These are phyloP conservation scores for Epirrhoe tristata DNA, from an alignment of 2,888 invertebrate genomes.

Conservation along the genomic window DNA sequence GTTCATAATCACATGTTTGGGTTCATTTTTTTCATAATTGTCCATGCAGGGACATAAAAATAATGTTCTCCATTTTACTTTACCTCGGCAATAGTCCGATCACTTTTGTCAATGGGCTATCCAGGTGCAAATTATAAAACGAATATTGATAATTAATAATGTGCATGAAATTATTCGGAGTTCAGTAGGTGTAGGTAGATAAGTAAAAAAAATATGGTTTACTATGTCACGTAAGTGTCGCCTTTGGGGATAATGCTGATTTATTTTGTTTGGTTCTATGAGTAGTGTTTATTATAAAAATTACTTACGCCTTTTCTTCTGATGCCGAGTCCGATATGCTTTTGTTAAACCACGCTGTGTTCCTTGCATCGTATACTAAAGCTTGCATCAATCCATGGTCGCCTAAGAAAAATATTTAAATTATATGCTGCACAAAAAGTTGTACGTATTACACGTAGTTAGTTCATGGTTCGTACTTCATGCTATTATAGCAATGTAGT, in stretches of 20 bases:
- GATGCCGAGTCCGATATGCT: slow-evolving; percentile 90
- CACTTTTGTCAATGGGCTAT: slow-evolving; percentile 95
- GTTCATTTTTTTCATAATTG: neutral
- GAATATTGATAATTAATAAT: slow-evolving; percentile 52
- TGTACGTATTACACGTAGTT: no score
- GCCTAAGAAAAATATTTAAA: slow-evolving; percentile 78
- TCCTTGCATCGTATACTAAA: slow-evolving; percentile 94
- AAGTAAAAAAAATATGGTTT: neutral
- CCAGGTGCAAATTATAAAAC: slow-evolving; percentile 80
- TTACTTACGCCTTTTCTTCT: slow-evolving; percentile 87
- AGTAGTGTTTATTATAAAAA: neutral
- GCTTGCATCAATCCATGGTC: slow-evolving; percentile 94
- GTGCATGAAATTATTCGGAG: neutral
- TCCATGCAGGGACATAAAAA: slow-evolving; percentile 16
- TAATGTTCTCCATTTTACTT: slow-evolving; percentile 73
- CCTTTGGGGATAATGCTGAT: neutral
- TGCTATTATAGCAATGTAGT: neutral
- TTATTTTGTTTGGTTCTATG: neutral
- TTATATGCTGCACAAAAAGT: neutral
- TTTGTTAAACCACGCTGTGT: slow-evolving; percentile 94
- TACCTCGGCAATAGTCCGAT: slow-evolving; percentile 98
- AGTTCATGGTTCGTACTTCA: neutral
- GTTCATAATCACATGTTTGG: neutral
- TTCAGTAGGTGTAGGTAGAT: neutral
- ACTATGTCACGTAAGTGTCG: neutral